phyloP scores from a whole-genome alignment of 2,888 invertebrate species.

The Meteorus cinctellus region DNA sequence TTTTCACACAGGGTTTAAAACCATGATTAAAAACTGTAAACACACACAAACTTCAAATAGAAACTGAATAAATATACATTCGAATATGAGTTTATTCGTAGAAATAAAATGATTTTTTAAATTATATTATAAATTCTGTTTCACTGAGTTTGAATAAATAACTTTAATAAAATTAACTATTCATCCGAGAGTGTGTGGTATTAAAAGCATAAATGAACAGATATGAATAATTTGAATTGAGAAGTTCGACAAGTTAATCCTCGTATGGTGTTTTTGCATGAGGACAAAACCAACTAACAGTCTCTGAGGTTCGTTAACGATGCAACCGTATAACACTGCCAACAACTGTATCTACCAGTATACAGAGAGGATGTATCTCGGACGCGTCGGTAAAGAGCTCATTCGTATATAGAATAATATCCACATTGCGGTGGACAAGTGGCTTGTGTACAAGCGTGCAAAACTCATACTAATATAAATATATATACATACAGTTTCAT shows the following conservation, averaged over 20 bases:
- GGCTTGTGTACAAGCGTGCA: slow-evolving; percentile 58
- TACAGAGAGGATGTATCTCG: slow-evolving; percentile 39
- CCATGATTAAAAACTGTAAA: no score
- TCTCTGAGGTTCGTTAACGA: slow-evolving; percentile 63
- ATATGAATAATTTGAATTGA: slow-evolving; percentile 35
- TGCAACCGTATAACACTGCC: slow-evolving; percentile 47
- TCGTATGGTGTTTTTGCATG: slow-evolving; percentile 39
- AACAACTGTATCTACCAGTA: slow-evolving; percentile 57
- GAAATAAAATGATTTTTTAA: no score
- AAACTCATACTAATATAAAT: slow-evolving; percentile 35
- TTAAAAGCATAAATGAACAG: no score
- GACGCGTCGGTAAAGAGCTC: slow-evolving; percentile 25
- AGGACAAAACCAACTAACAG: slow-evolving; percentile 59
- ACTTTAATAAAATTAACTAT: no score
- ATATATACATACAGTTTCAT: background rate
- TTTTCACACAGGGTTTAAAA: no score
- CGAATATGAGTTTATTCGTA: no score
- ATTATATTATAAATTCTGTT: no score
- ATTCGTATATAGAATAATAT: slow-evolving; percentile 15
- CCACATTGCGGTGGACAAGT: slow-evolving; percentile 16
- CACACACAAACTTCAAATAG: no score
- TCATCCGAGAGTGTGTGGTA: no score
- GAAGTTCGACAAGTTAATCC: slow-evolving; percentile 59
- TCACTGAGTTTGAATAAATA: no score
- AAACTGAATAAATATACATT: no score